These are phyloP conservation scores for Cirrhinus mrigala DNA, from an alignment of 2,797 vertebrate species.

Conservation along the genomic window DNA sequence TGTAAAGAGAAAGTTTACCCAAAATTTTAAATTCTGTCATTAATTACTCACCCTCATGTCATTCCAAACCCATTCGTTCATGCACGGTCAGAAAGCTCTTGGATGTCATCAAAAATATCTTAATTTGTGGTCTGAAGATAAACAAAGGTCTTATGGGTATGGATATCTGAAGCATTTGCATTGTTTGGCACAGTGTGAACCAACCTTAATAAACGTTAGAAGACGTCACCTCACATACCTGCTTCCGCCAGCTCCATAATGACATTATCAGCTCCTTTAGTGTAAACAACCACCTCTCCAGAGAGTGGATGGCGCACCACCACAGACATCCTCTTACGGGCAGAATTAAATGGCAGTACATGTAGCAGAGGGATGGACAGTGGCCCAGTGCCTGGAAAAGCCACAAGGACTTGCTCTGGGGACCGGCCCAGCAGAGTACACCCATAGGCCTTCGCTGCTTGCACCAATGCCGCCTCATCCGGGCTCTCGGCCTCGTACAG, in stretches of 20 bases:
- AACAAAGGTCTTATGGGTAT: too few species aligned
- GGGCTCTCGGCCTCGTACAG: slow-evolving; percentile 94
- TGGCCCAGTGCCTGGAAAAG: slow-evolving; percentile 83
- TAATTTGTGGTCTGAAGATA: too few species aligned
- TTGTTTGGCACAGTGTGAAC: background rate
- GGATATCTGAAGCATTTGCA: background rate
- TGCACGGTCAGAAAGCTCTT: too few species aligned
- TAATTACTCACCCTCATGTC: too few species aligned
- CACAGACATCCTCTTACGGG: slow-evolving; percentile 94
- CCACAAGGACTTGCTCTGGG: slow-evolving; percentile 84
- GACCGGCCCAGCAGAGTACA: slow-evolving; percentile 86
- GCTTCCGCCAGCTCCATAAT: slow-evolving; percentile 86
- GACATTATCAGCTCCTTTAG: slow-evolving; percentile 92
- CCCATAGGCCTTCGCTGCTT: slow-evolving; percentile 89
- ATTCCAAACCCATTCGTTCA: too few species aligned
- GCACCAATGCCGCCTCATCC: slow-evolving; percentile 92
- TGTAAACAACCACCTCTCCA: slow-evolving; percentile 88
- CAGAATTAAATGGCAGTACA: slow-evolving; percentile 90
- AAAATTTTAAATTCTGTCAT: too few species aligned
- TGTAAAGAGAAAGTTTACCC: too few species aligned
- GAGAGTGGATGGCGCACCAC: slow-evolving; percentile 92
- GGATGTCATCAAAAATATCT: too few species aligned
- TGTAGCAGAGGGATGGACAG: slow-evolving; percentile 87
- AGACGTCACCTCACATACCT: slow-evolving; percentile 41
- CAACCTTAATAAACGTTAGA: background rate